phyloP scores from a whole-genome alignment of 2,797 vertebrate species.

The Phrynocephalus guinanensis region DNA sequence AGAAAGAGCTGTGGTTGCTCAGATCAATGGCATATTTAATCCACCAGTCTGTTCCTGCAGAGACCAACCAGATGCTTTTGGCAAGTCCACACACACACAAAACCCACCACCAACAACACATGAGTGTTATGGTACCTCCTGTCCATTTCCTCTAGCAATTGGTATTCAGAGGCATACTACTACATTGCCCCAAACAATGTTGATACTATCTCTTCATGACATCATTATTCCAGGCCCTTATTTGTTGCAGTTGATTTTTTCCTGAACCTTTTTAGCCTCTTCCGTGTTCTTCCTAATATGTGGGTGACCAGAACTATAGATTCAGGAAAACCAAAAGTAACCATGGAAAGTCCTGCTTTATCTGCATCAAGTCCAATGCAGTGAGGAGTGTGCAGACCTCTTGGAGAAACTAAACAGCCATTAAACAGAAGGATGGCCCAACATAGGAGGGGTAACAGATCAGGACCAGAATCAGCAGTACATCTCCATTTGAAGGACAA shows the following conservation, averaged over 20 bases:
- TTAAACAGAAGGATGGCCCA: too few relatives aligned
- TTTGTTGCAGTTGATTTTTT: background rate
- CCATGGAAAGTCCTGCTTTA: background rate
- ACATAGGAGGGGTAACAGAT: too few relatives aligned
- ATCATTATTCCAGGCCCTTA: background rate
- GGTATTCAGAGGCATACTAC: background rate
- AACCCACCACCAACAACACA: background rate
- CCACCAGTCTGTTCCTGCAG: background rate
- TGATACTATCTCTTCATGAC: too few relatives aligned
- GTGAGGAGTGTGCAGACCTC: too few relatives aligned
- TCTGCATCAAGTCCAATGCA: too few relatives aligned
- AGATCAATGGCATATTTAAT: background rate
- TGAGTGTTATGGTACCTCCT: background rate
- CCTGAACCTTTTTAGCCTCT: background rate
- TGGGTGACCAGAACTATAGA: background rate
- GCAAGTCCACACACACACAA: background rate
- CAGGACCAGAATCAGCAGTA: too few relatives aligned
- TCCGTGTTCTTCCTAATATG: background rate
- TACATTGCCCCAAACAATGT: too few relatives aligned
- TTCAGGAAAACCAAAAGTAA: slow-evolving; percentile 1
- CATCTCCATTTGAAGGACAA: too few relatives aligned
- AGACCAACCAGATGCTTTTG: background rate
- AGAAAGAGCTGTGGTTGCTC: background rate
- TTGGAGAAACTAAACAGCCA: too few relatives aligned
- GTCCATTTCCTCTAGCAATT: background rate